A percentile compares a stretch with the other conserved stretches of the same genome.
These are phyloP conservation scores for Ypsolopha sequella DNA, from an alignment of 2,888 invertebrate species.

Conservation along the genomic window DNA sequence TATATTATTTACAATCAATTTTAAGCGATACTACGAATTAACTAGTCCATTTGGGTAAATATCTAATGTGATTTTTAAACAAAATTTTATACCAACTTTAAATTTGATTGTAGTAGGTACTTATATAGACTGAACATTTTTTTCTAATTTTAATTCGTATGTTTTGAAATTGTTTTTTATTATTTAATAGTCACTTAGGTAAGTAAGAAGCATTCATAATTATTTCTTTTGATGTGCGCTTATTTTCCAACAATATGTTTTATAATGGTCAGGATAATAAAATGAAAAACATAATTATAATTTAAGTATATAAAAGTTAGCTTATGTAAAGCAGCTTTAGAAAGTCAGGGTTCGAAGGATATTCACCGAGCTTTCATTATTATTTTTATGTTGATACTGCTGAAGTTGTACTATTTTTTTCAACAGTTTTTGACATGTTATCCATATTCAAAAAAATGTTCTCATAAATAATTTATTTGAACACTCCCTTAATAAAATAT, in stretches of 20 bases:
- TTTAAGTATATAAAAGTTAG: neutral
- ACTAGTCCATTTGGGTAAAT: neutral
- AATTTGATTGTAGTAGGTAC: neutral
- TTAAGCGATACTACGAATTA: constrained; percentile 35
- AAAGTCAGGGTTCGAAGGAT: neutral
- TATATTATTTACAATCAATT: constrained; percentile 56
- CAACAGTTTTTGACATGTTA: no score
- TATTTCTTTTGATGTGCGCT: constrained; percentile 1
- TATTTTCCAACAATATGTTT: constrained; percentile 2
- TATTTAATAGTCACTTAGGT: no score
- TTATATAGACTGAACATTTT: no score
- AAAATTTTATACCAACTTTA: neutral
- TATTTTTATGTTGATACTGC: no score
- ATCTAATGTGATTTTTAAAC: neutral
- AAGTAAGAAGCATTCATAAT: neutral
- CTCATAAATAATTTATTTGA: no score
- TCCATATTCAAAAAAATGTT: no score
- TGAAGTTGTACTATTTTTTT: no score
- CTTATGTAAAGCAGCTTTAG: no score
- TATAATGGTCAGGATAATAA: neutral
- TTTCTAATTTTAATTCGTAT: no score
- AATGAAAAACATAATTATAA: neutral
- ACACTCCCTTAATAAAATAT: no score
- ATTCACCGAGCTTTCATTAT: neutral
- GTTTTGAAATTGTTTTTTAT: no score